Evolutionary conservation across 1,140 invertebrate species (phyloP).

Genomic region (Drosophila fuyamai): DNA sequence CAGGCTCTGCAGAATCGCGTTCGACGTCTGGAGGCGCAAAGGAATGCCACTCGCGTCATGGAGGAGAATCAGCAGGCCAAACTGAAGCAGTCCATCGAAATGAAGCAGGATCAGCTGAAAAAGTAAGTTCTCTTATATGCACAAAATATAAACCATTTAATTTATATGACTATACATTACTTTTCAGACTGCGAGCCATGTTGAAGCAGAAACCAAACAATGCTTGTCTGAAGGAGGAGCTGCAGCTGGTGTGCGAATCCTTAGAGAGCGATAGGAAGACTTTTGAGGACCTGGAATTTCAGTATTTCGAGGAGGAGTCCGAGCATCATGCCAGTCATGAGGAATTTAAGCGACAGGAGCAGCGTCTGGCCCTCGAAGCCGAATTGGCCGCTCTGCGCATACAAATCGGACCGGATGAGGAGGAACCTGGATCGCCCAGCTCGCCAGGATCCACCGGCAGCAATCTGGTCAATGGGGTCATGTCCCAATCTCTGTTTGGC

Average conservation of each 20-base stretch:
- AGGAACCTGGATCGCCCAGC: conserved; percentile 33
- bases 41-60: conserved; percentile 83
- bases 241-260: conserved; percentile 88
- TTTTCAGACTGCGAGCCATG: conserved; percentile 85
- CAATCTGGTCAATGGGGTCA: conserved; percentile 73
- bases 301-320: conserved; percentile 95
- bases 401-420: conserved; percentile 58
- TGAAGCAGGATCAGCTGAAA: conserved; percentile 81
- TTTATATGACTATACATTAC: neutral
- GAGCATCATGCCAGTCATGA: conserved; percentile 92
- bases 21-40: conserved; percentile 78
- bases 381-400: conserved; percentile 63
- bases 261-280: conserved; percentile 91
- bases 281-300: conserved; percentile 97
- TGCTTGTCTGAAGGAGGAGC: conserved; percentile 87
- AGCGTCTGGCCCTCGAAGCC: conserved; percentile 86
- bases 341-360: conserved; percentile 91
- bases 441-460: conserved; percentile 15
- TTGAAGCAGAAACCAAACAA: conserved; percentile 85
- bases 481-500: conserved; percentile 83
- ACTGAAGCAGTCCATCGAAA: conserved; percentile 83
- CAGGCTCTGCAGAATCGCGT: conserved; percentile 72
- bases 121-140: conserved; percentile 46
- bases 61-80: conserved; percentile 84
- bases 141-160: neutral